Percentiles rank a stretch among this genome's conserved stretches.
Conservation (phyloP, 2,888 invertebrate species). For the Hypselothyrea guttata region DNA sequence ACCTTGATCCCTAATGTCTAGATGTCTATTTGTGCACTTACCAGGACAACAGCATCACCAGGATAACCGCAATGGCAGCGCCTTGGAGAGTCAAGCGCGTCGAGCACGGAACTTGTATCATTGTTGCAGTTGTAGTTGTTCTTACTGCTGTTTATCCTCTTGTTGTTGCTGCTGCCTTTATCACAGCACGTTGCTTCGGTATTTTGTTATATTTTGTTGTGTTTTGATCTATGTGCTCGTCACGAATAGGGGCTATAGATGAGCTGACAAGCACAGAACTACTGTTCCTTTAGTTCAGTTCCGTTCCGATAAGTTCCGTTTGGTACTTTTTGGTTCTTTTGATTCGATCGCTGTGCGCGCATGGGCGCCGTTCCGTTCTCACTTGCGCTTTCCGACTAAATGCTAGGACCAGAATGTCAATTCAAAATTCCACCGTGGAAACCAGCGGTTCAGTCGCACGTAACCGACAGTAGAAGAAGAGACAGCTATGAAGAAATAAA, state of each 20-base stretch:
- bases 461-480: too few species aligned
- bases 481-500: too few species aligned
- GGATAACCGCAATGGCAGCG: slow-evolving; percentile 49
- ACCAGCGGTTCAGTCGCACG: too few species aligned
- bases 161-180: slow-evolving; percentile 11
- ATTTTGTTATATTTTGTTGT: slow-evolving; percentile 3
- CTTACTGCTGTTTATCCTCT: neutral
- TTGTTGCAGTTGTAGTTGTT: slow-evolving; percentile 36
- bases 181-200: slow-evolving; percentile 19
- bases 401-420: slow-evolving; percentile 37
- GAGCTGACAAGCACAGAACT: neutral
- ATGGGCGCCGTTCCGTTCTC: slow-evolving; percentile 45
- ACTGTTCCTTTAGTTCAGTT: too few species aligned
- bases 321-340: slow-evolving; percentile 9
- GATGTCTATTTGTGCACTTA: slow-evolving; percentile 49
- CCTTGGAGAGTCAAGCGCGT: slow-evolving; percentile 58
- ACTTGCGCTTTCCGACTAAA: slow-evolving; percentile 48
- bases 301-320: too few species aligned
- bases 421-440: too few species aligned
- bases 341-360: slow-evolving; percentile 37
- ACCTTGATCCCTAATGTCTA: too few species aligned
- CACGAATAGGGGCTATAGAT: too few species aligned
- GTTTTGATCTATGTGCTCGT: slow-evolving; percentile 4
- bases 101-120: slow-evolving; percentile 65
- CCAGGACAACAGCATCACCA: slow-evolving; percentile 69